phyloP scores from a whole-genome alignment of 2,888 invertebrate genomes.

The Lithophane ornitopus region DNA sequence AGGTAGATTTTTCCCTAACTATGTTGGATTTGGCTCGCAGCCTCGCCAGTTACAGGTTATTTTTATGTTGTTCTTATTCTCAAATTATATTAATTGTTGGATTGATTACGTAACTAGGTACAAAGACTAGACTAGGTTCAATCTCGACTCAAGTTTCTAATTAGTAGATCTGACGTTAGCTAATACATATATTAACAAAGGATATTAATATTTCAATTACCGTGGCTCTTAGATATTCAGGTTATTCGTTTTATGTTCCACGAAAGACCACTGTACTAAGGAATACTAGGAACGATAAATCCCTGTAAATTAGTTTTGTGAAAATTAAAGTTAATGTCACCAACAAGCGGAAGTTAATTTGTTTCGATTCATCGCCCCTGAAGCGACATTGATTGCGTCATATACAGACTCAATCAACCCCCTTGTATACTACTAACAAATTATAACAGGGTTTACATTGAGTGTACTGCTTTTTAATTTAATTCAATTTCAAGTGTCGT shows the following conservation, averaged over 20 bases:
- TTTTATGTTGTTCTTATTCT: background rate
- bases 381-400: conserved; percentile 73
- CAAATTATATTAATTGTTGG: conserved; percentile 3
- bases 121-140: background rate
- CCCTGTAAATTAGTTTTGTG: conserved; percentile 68
- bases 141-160: no score
- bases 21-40: background rate
- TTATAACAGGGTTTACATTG: conserved; percentile 57
- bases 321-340: conserved; percentile 72
- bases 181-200: background rate
- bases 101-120: background rate
- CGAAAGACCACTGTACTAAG: background rate
- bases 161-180: background rate
- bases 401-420: conserved; percentile 72
- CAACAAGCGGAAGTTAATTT: conserved; percentile 71
- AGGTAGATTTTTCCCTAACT: conserved; percentile 4
- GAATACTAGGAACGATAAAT: conserved; percentile 40
- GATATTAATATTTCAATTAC: background rate
- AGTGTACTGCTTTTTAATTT: conserved; percentile 50
- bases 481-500: background rate
- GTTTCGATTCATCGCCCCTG: conserved; percentile 72
- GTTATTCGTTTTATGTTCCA: background rate
- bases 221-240: background rate
- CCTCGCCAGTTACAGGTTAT: background rate
- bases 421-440: conserved; percentile 68